These are phyloP conservation scores for Hirtodrosophila cameraria DNA, from an alignment of 2,888 invertebrate species.

Conservation along the genomic window DNA sequence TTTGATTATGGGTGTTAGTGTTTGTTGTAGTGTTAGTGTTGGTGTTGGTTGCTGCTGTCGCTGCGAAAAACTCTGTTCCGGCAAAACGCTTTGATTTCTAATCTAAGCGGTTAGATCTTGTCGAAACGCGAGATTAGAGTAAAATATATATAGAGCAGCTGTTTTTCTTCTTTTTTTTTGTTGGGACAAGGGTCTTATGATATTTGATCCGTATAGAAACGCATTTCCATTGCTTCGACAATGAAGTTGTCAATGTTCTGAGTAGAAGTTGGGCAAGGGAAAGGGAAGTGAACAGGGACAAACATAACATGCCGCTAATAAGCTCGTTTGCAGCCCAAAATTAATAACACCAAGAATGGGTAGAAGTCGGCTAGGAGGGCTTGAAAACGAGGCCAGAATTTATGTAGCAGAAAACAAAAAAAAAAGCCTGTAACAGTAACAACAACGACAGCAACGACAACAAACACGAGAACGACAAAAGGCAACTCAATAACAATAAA, in stretches of 20 bases:
- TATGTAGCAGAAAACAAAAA: conserved; percentile 46
- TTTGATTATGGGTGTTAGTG: conserved; percentile 64
- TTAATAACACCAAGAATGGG: conserved; percentile 50
- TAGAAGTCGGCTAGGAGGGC: conserved; percentile 4
- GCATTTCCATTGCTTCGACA: conserved; percentile 7
- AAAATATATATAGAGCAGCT: conserved; percentile 10
- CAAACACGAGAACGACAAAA: conserved; percentile 52
- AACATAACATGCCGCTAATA: conserved; percentile 69
- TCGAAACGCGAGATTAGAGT: conserved; percentile 62
- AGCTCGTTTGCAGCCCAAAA: conserved; percentile 69
- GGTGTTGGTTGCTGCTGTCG: conserved; percentile 32
- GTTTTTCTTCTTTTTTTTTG: conserved; percentile 7
- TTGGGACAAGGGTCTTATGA: conserved; percentile 66
- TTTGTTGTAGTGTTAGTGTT: conserved; percentile 11
- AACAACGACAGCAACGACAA: conserved; percentile 9
- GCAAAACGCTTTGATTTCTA: conserved; percentile 73
- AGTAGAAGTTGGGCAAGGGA: background rate
- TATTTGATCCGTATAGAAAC: conserved; percentile 54
- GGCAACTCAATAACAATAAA: conserved; percentile 79
- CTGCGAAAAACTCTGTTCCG: conserved; percentile 77
- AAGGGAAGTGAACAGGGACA: background rate
- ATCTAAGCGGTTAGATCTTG: conserved; percentile 61
- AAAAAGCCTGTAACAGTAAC: conserved; percentile 21
- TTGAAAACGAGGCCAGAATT: conserved; percentile 55
- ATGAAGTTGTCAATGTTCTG: conserved; percentile 69